Evolutionary conservation across 2,888 invertebrate species (phyloP), one percentile per base, ranked within the genome.

Genomic region (Lymantria dispar): DNA sequence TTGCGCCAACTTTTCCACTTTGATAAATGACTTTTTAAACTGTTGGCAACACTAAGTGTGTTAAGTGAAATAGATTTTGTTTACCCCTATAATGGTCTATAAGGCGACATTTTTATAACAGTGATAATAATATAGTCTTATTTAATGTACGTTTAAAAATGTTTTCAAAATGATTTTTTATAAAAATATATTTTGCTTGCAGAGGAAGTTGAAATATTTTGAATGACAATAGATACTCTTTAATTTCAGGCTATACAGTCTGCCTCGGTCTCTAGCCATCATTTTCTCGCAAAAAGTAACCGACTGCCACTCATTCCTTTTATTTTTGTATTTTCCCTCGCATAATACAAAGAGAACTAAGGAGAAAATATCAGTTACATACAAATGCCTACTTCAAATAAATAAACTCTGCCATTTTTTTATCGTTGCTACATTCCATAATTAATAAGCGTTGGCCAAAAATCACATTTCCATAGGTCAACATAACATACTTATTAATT

Each of bases 21-120:
- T 87, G 85, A 88, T 83, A 82, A 83, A 89, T 77, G 82, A 76
- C 75, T 70, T 81, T 85, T 86, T 86, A 84, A 87, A 86, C 76
- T 84, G 85, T 84, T 87, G 84, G 83, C 81, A 85, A 74, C 85
- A 68, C 64, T 65, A 54, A 66, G 70, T 70, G 68, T 52, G 62
- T 65, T 58, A 71, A 75, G 68, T 73, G 70, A 66, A 45, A 62
- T 57, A 66, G 56, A 60, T 53, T 50, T 52, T 62, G 54, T 58
- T 60, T 60, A 58, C 50, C 48, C 50, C 44, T 53, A 52, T 43
- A 55, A 54, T 52, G 50, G 45, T 45, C 13, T 41, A 45, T 47
- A 51, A 49, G 52, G 46, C 33, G 22, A 30, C 12, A 12, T 31
- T 39, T 49, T 54, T 54, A 13, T 8, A 43, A 36, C 9, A 1